Evolutionary conservation across 2,113 vertebrate species (phyloP).

Genomic region (Motacilla tschutschensis): DNA sequence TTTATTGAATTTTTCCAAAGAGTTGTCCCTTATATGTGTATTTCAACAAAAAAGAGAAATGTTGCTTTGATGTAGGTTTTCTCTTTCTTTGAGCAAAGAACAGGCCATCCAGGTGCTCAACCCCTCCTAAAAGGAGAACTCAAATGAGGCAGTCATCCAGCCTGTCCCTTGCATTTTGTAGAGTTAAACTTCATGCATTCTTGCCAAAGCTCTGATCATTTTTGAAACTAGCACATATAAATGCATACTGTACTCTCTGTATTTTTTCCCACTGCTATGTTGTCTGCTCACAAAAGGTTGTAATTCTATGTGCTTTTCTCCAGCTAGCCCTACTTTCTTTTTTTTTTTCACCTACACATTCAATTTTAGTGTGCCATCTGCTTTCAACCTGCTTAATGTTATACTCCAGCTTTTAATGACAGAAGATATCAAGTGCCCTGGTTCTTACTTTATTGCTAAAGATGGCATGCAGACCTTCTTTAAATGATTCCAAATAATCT

Average conservation of each 20-base stretch:
- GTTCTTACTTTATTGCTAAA: conserved; percentile 7
- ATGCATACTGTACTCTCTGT: neutral
- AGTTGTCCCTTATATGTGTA: neutral
- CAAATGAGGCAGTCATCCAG: neutral
- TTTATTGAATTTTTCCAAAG: neutral
- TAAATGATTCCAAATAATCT: neutral
- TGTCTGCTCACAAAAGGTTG: neutral
- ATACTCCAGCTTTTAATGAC: neutral
- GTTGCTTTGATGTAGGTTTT: neutral
- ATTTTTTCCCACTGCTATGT: neutral
- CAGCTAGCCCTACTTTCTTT: neutral
- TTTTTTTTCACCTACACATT: neutral
- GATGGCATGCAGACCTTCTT: neutral
- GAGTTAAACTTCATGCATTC: neutral
- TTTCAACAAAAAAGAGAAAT: neutral
- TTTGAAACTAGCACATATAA: neutral
- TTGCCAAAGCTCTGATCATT: neutral
- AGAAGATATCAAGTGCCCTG: neutral
- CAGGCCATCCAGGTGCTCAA: neutral
- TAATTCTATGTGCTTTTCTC: neutral
- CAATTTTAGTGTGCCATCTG: neutral
- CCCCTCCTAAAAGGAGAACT: neutral
- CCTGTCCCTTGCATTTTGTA: neutral
- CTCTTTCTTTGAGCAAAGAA: neutral
- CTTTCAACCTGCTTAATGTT: neutral